Percentiles rank a stretch among this genome's conserved stretches.
These are phyloP conservation scores for Aphodius sticticus DNA, from an alignment of 2,888 invertebrate genomes.

Conservation along the genomic window DNA sequence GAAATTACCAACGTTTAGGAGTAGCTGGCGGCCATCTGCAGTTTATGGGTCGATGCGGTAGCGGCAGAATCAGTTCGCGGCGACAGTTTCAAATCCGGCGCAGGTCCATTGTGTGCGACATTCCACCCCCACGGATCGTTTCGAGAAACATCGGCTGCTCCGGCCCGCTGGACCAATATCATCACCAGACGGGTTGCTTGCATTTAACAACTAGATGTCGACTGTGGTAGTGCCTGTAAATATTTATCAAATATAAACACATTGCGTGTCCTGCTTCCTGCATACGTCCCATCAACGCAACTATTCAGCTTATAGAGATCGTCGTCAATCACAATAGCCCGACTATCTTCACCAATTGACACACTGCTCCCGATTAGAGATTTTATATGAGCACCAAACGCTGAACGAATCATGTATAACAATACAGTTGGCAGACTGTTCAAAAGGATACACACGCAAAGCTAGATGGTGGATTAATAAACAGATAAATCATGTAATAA, in stretches of 20 bases:
- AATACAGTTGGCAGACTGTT: not conserved
- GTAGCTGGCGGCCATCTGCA: not conserved
- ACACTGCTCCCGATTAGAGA: constrained; percentile 8
- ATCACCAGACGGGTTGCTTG: constrained; percentile 23
- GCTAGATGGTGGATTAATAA: not conserved
- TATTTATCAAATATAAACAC: constrained; percentile 11
- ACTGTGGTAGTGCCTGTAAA: constrained; percentile 32
- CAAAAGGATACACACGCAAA: not conserved
- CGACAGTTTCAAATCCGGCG: constrained; percentile 20
- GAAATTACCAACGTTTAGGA: not conserved
- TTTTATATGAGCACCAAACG: constrained; percentile 6
- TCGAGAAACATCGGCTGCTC: constrained; percentile 34
- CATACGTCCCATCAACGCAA: not conserved
- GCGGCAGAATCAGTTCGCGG: constrained; percentile 16
- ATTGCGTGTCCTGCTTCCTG: not conserved
- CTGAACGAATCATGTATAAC: not conserved
- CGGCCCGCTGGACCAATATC: constrained; percentile 29
- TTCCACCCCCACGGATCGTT: constrained; percentile 36
- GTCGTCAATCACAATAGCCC: constrained; percentile 10
- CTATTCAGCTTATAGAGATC: not conserved
- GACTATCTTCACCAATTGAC: constrained; percentile 20
- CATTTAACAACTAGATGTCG: constrained; percentile 33
- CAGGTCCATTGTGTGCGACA: constrained; percentile 12
- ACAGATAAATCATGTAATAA: not conserved
- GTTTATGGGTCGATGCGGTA: constrained; percentile 5